Evolutionary conservation across 2,113 vertebrate species (phyloP).

Genomic region (Vireo altiloquus): DNA sequence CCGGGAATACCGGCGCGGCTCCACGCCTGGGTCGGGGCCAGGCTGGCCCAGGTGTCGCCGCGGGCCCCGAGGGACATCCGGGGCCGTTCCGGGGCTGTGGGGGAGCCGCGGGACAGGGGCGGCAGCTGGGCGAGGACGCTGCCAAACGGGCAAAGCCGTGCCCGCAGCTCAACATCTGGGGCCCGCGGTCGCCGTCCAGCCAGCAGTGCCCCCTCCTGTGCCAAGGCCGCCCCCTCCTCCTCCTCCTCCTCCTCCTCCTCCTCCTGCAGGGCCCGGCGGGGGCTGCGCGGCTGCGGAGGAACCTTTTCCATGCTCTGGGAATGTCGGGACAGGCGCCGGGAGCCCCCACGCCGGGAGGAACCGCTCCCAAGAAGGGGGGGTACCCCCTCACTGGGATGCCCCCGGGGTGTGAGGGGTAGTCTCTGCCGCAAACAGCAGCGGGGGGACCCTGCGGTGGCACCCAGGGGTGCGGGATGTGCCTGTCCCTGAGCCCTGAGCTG

Average conservation of each 20-base stretch:
- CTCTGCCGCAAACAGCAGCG: too few relatives aligned
- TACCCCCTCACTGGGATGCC: too few relatives aligned
- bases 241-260: neutral
- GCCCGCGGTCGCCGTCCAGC: neutral
- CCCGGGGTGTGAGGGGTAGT: too few relatives aligned
- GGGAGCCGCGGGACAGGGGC: neutral
- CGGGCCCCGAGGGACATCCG: neutral
- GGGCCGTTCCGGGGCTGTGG: neutral
- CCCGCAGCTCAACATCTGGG: conserved; percentile 58
- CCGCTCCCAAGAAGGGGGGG: fast-evolving
- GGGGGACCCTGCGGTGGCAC: too few relatives aligned
- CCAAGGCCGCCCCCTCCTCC: neutral
- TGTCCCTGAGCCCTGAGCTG: too few relatives aligned
- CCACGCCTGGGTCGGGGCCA: neutral
- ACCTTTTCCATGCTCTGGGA: neutral
- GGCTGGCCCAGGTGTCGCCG: neutral
- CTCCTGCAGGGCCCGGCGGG: too few relatives aligned
- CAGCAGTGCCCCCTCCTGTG: neutral
- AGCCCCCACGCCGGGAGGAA: too few relatives aligned
- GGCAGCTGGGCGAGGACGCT: conserved; percentile 12
- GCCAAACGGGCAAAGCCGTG: conserved; percentile 36
- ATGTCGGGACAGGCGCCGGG: neutral
- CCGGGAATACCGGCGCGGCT: neutral
- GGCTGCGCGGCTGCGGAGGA: neutral
- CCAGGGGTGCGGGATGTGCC: too few relatives aligned